phyloP scores from a whole-genome alignment of 2,888 invertebrate species.

The Celastrina argiolus region DNA sequence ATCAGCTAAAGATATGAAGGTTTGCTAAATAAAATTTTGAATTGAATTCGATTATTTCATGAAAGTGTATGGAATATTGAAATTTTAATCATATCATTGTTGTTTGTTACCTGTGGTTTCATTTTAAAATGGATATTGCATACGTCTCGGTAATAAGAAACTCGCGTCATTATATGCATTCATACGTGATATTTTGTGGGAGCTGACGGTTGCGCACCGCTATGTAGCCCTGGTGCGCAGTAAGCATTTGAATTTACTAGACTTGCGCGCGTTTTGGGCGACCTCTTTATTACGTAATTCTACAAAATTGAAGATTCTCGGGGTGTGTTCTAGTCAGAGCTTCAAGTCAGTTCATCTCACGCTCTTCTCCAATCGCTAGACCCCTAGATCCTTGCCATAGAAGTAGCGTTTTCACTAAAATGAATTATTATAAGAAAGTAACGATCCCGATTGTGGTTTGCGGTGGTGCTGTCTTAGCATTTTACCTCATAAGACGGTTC shows the following conservation, averaged over 20 bases:
- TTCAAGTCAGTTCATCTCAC: conserved; percentile 51
- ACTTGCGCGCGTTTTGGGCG: conserved; percentile 76
- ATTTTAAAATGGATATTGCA: conserved; percentile 56
- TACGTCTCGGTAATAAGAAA: conserved; percentile 64
- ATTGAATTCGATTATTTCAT: too few species aligned
- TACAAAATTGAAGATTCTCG: conserved; percentile 59
- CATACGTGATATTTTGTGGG: conserved; percentile 61
- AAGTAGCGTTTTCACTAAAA: conserved; percentile 47
- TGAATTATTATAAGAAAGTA: conserved; percentile 74
- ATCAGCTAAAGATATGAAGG: not conserved
- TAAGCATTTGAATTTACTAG: conserved; percentile 72
- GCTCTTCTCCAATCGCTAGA: conserved; percentile 47
- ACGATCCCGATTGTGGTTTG: conserved; percentile 73
- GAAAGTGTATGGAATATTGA: not conserved
- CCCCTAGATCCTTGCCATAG: conserved; percentile 39
- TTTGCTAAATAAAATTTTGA: too few species aligned
- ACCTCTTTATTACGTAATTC: conserved; percentile 77
- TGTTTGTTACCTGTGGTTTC: conserved; percentile 51
- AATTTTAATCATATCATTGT: conserved; percentile 32
- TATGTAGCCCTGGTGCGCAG: conserved; percentile 67
- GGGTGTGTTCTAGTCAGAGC: conserved; percentile 69
- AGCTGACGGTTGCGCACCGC: conserved; percentile 64
- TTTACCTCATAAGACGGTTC: conserved; percentile 76
- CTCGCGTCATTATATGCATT: conserved; percentile 57
- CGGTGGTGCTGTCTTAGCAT: conserved; percentile 72